A percentile compares a stretch with the other conserved stretches of the same genome.
Evolutionary conservation across 2,797 vertebrate species (phyloP).

Genomic region (Carduelis carduelis): DNA sequence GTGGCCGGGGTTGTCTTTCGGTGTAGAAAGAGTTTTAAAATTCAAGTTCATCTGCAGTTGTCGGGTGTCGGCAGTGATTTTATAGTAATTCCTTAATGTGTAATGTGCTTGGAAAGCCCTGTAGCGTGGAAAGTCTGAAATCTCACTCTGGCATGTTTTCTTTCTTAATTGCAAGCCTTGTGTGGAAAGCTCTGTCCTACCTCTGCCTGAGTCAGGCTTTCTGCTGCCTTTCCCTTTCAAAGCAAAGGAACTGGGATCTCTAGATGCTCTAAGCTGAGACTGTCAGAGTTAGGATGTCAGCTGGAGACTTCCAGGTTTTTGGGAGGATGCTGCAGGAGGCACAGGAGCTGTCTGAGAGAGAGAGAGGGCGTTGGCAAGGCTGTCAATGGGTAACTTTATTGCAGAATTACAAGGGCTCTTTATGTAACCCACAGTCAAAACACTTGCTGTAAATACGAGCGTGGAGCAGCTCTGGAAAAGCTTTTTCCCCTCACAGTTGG

Average conservation of each 20-base stretch:
- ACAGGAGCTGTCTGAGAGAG: neutral
- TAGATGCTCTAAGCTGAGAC: neutral
- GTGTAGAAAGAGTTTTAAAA: constrained; percentile 6
- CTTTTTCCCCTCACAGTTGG: constrained; percentile 12
- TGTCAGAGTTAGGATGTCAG: neutral
- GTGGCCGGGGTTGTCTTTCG: neutral
- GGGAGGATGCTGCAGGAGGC: neutral
- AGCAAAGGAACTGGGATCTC: neutral
- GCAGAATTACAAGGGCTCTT: constrained; percentile 51
- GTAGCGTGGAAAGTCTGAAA: constrained; percentile 55
- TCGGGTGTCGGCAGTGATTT: neutral
- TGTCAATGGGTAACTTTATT: constrained; percentile 45
- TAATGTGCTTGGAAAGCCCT: neutral
- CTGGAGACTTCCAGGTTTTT: neutral
- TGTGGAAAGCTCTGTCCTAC: neutral
- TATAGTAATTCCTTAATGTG: constrained; percentile 21
- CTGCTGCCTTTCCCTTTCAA: neutral
- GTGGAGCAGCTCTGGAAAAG: neutral
- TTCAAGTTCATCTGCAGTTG: neutral
- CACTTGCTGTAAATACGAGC: constrained; percentile 10
- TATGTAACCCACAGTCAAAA: constrained; percentile 55
- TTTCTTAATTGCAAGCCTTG: constrained; percentile 24
- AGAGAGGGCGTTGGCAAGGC: constrained; percentile 19
- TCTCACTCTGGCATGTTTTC: constrained; percentile 24
- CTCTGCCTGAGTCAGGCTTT: neutral